These are phyloP conservation scores for Aricia artaxerxes DNA, from an alignment of 2,888 invertebrate species.

Conservation along the genomic window DNA sequence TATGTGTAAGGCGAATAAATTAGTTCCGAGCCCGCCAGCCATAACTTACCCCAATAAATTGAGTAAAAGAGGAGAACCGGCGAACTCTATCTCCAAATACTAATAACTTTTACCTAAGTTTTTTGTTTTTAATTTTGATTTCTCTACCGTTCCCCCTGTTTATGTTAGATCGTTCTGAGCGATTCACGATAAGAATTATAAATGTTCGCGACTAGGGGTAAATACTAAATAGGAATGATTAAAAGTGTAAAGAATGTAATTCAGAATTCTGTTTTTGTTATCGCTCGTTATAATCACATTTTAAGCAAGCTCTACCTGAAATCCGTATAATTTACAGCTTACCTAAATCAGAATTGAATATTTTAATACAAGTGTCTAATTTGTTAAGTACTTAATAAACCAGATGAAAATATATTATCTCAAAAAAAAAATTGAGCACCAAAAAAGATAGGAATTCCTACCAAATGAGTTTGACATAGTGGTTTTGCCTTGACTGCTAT, in stretches of 20 bases:
- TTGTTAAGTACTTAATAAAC: background rate
- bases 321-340: background rate
- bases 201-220: slow-evolving; percentile 2
- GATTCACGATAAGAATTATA: slow-evolving; percentile 26
- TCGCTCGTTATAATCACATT: background rate
- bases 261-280: slow-evolving; percentile 3
- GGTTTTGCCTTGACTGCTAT: background rate
- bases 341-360: background rate
- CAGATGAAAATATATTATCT: background rate
- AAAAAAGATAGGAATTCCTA: no score
- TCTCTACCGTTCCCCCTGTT: slow-evolving; percentile 47
- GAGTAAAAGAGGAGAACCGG: slow-evolving; percentile 78
- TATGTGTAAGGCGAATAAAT: slow-evolving; percentile 81
- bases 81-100: slow-evolving; percentile 76
- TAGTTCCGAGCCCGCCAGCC: slow-evolving; percentile 77
- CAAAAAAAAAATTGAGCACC: background rate
- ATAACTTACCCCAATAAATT: slow-evolving; percentile 81
- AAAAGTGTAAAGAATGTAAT: slow-evolving; percentile 19
- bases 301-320: background rate
- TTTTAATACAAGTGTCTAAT: background rate
- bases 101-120: slow-evolving; percentile 27
- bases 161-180: slow-evolving; percentile 11
- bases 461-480: background rate
- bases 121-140: slow-evolving; percentile 58
- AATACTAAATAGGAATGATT: slow-evolving; percentile 8